Conservation (phyloP, 2,888 invertebrate genomes). For the Orthosia gothica region DNA sequence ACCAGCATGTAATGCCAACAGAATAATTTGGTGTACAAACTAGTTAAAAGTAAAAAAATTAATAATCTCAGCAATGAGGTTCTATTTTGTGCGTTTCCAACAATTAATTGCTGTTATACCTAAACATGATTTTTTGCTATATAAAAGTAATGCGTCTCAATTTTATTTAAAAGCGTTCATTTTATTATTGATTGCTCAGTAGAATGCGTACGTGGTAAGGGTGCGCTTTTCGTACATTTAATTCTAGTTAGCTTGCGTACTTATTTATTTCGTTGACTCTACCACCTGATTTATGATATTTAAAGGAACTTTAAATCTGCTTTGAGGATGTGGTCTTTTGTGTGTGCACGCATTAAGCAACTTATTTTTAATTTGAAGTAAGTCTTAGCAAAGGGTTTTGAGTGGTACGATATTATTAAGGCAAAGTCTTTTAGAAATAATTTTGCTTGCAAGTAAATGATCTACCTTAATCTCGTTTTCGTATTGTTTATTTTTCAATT, state of each 20-base stretch:
- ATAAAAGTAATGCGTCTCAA: not conserved
- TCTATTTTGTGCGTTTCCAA: too few species aligned
- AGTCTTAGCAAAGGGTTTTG: not conserved
- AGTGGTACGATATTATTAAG: too few species aligned
- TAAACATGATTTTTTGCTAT: too few species aligned
- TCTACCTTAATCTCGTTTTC: too few species aligned
- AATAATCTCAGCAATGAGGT: too few species aligned
- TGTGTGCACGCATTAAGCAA: constrained; percentile 2
- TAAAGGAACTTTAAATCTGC: constrained; percentile 11
- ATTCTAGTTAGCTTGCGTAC: not conserved
- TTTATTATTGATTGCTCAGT: not conserved
- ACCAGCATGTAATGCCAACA: not conserved
- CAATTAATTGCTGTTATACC: too few species aligned
- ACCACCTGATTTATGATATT: constrained; percentile 13
- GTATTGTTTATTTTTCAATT: too few species aligned
- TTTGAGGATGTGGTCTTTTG: constrained; percentile 4
- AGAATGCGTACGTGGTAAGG: not conserved
- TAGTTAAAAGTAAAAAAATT: not conserved
- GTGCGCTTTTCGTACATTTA: not conserved
- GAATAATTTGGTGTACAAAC: not conserved
- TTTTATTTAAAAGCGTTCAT: not conserved
- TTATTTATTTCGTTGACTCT: not conserved
- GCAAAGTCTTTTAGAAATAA: too few species aligned
- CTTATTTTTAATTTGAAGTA: constrained; percentile 1
- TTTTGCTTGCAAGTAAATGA: too few species aligned